Percentiles rank a stretch among this genome's conserved stretches.
Evolutionary conservation across 2,113 vertebrate species (phyloP).

Genomic region (Epinephelus moara): DNA sequence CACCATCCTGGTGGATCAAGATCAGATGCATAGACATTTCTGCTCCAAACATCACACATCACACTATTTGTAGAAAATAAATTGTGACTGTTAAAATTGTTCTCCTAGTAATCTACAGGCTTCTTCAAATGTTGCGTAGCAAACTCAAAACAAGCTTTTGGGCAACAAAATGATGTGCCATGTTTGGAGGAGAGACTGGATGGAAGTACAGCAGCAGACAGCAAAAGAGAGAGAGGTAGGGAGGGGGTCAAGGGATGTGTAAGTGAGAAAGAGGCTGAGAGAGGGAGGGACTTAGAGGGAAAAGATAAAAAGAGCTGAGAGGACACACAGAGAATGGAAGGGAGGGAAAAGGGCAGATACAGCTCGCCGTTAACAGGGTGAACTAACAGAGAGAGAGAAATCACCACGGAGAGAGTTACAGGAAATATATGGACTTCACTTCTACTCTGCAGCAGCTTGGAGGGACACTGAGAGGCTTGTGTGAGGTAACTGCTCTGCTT

Average conservation of each 20-base stretch:
- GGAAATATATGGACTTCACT: slow-evolving; percentile 28
- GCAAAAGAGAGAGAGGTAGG: background rate
- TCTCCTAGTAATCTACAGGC: no score
- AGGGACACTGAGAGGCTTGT: slow-evolving; percentile 35
- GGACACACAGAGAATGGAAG: slow-evolving; percentile 20
- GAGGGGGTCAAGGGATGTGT: slow-evolving; percentile 4
- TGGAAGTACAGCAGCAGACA: background rate
- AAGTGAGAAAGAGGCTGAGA: slow-evolving; percentile 19
- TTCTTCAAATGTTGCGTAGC: no score
- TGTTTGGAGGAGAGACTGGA: background rate
- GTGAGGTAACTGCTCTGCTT: slow-evolving; percentile 51
- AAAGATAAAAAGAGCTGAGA: slow-evolving; percentile 24
- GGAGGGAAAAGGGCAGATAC: slow-evolving; percentile 12
- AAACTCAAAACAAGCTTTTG: no score
- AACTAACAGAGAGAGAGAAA: background rate
- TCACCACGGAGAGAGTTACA: background rate
- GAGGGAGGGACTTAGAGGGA: slow-evolving; percentile 53
- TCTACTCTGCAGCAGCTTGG: slow-evolving; percentile 4
- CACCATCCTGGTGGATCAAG: no score
- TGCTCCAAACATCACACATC: no score
- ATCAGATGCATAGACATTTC: no score
- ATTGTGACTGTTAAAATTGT: no score
- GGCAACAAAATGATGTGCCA: no score
- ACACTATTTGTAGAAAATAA: no score
- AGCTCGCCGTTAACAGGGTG: slow-evolving; percentile 28